Evolutionary conservation across 2,113 vertebrate species (phyloP), one percentile per base, ranked within the genome.

Genomic region (Cochlearius cochlearius): DNA sequence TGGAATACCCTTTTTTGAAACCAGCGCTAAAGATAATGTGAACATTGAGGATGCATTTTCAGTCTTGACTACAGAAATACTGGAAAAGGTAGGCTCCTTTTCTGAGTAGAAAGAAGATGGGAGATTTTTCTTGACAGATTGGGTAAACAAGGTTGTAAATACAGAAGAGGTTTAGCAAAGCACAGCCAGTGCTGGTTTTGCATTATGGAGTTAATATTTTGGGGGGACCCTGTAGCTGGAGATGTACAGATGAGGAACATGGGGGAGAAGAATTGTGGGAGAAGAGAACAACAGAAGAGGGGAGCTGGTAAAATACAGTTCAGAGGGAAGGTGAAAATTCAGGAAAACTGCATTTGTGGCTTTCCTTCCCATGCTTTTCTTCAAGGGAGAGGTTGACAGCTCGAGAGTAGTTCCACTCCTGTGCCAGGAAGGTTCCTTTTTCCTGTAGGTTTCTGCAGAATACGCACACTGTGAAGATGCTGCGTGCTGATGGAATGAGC

Each of bases 1-100:
- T 45, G 98, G 97, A 74, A 96, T 98, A 93, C 97, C 95, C 26
- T 98, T 98, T 95, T 98, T 98, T 97, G 98, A 98, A 90, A 98
- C 98, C 64, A 98, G 98, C 86, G 98, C 98, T 84, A 98, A 97
- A 91, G 92, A 98, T 72, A 97, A 98, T 20, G 92, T 98, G 88
- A 98, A 98, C 76, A 98, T 98, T 93, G 98, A 98, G 49, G 79
- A 98, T 4, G 98, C 98, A 20, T 98, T 98, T 95, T 96, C 90
- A 77, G 47, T 95, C 63, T 89, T 98, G 91, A 97, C 90, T 50
- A 63, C 94, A 45, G 96, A 98, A 81, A 98, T 98, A 94, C 66
- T 98, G 79, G 96, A 96, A 91, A 98, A 98, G 97, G 98, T 98
- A 97, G 53, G 97, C n/a, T 86, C 17, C 36, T 73, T 71, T 78